Conservation (phyloP, 1,140 invertebrate species). For the Onthophagus taurus region DNA sequence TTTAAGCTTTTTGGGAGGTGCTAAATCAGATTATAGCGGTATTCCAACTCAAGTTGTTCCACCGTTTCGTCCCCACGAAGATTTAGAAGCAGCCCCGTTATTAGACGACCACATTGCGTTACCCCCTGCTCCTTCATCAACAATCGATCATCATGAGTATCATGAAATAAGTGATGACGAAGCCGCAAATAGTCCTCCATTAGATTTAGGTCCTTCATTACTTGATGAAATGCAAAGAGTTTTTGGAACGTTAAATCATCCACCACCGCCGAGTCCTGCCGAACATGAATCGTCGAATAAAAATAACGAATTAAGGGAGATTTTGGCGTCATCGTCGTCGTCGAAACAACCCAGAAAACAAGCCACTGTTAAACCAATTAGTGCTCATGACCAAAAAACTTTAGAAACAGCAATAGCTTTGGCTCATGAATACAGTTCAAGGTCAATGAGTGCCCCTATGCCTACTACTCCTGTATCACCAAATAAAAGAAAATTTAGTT, state of each 20-base stretch:
- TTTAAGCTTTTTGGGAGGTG: conserved; percentile 72
- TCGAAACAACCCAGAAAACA: conserved; percentile 12
- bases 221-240: conserved; percentile 94
- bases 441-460: conserved; percentile 75
- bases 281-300: conserved; percentile 53
- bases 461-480: conserved; percentile 66
- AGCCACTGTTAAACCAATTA: conserved; percentile 83
- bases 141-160: conserved; percentile 70
- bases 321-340: conserved; percentile 18
- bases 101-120: conserved; percentile 33
- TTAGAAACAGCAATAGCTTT: conserved; percentile 88
- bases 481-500: conserved; percentile 77
- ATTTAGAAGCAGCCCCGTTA: conserved; percentile 51
- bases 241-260: conserved; percentile 49
- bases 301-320: conserved; percentile 65
- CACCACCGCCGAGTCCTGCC: conserved; percentile 42
- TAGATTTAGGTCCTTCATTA: conserved; percentile 87
- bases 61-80: conserved; percentile 79
- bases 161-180: conserved; percentile 86
- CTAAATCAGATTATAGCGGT: conserved; percentile 55
- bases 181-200: conserved; percentile 42
- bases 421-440: conserved; percentile 83
- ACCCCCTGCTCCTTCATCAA: conserved; percentile 26
- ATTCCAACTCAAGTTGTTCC: conserved; percentile 78
- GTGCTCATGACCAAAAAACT: conserved; percentile 86